Conservation (phyloP, 2,888 invertebrate genomes). For the Noctuana brunneofusca region DNA sequence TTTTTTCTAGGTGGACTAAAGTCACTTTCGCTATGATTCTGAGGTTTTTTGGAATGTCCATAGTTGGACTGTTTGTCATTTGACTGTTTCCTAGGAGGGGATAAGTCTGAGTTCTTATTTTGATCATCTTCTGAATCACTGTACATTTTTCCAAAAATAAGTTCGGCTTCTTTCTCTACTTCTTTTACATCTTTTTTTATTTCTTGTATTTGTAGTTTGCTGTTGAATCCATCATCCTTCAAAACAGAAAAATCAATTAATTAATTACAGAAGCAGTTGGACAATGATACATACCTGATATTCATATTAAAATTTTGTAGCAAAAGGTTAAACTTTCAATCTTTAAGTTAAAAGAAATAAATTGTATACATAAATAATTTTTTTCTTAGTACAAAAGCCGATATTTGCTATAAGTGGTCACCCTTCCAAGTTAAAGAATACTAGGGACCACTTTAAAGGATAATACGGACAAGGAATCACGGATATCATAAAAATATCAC, state of each 20-base stretch:
- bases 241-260: slow-evolving; percentile 13
- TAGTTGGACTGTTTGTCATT: slow-evolving; percentile 17
- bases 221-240: slow-evolving; percentile 78
- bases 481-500: too few species aligned
- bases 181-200: slow-evolving; percentile 66
- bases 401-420: too few species aligned
- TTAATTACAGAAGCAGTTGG: slow-evolving; percentile 19
- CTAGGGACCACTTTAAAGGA: too few species aligned
- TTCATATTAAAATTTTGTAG: too few species aligned
- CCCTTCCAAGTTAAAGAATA: too few species aligned
- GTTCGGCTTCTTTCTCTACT: slow-evolving; percentile 69
- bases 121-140: slow-evolving; percentile 75
- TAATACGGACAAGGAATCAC: too few species aligned
- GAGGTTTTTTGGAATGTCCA: slow-evolving; percentile 32
- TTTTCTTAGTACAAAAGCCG: too few species aligned
- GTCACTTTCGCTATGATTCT: slow-evolving; percentile 60
- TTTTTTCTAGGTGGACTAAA: slow-evolving; percentile 62
- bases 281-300: too few species aligned
- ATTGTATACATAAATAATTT: too few species aligned
- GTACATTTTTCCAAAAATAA: slow-evolving; percentile 77
- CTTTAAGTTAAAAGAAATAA: too few species aligned
- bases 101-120: slow-evolving; percentile 57
- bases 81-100: slow-evolving; percentile 46
- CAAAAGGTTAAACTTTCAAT: too few species aligned
- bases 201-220: slow-evolving; percentile 72